Evolutionary conservation across 1,140 invertebrate genomes (phyloP).

Genomic region (Laupala kohalensis): DNA sequence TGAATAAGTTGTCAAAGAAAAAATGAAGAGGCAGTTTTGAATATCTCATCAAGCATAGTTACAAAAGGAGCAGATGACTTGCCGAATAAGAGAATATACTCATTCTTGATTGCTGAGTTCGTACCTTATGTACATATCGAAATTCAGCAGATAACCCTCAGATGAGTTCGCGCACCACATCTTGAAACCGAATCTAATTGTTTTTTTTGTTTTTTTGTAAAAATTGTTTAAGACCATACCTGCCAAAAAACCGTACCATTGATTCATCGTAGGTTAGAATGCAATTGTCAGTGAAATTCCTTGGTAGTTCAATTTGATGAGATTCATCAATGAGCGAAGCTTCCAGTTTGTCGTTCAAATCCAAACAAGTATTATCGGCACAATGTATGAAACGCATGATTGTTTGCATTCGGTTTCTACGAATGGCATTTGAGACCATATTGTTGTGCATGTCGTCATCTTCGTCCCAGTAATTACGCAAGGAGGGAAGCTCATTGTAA

Average conservation of each 20-base stretch:
- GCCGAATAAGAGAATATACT: neutral
- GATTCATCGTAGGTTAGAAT: neutral
- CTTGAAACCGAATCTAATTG: too few relatives aligned
- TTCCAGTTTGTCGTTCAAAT: neutral
- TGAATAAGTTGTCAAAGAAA: too few relatives aligned
- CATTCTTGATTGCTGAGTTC: neutral
- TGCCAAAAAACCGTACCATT: neutral
- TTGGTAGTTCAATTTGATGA: neutral
- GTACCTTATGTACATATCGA: neutral
- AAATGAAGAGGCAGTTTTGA: too few relatives aligned
- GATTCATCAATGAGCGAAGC: neutral
- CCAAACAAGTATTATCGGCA: neutral
- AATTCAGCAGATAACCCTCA: too few relatives aligned
- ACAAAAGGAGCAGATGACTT: neutral
- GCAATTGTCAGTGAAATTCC: neutral
- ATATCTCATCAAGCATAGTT: too few relatives aligned
- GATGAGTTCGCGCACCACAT: too few relatives aligned
- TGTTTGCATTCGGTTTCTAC: neutral
- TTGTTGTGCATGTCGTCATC: neutral
- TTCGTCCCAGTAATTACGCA: neutral
- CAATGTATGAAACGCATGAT: neutral
- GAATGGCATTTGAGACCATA: neutral
- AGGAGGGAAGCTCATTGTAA: neutral
- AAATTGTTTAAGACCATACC: too few relatives aligned
- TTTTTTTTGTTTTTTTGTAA: too few relatives aligned